Conservation (phyloP, 2,113 vertebrate species). For the Taxidea taxus region DNA sequence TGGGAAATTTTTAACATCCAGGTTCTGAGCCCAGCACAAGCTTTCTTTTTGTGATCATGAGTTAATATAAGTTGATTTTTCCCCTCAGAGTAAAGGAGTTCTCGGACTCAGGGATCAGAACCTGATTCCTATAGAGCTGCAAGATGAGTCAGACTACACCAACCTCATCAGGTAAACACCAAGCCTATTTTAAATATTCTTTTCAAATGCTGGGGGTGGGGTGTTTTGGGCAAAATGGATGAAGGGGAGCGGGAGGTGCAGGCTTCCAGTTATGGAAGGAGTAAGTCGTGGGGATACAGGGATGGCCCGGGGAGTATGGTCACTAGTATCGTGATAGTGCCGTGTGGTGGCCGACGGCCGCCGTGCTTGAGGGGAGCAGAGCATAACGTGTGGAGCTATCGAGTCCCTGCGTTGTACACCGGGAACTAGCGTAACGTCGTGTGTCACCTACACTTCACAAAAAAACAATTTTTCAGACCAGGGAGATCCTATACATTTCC, state of each 20-base stretch:
- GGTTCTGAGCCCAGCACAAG: not conserved
- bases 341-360: not conserved
- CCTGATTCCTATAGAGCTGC: not conserved
- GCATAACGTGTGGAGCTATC: not conserved
- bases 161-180: not conserved
- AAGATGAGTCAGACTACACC: no score
- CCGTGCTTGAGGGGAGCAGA: not conserved
- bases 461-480: not conserved
- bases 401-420: not conserved
- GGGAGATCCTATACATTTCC: not conserved
- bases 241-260: not conserved
- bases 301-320: not conserved
- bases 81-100: not conserved
- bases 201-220: not conserved
- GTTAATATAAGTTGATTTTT: not conserved
- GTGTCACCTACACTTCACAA: not conserved
- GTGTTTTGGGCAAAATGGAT: not conserved
- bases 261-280: not conserved
- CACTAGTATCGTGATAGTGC: not conserved
- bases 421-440: not conserved
- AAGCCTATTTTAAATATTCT: not conserved
- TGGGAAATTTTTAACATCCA: not conserved
- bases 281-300: not conserved
- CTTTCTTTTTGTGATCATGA: not conserved
- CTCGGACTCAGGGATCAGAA: not conserved